phyloP scores from a whole-genome alignment of 2,113 vertebrate genomes.

The Thinocorus orbignyianus region DNA sequence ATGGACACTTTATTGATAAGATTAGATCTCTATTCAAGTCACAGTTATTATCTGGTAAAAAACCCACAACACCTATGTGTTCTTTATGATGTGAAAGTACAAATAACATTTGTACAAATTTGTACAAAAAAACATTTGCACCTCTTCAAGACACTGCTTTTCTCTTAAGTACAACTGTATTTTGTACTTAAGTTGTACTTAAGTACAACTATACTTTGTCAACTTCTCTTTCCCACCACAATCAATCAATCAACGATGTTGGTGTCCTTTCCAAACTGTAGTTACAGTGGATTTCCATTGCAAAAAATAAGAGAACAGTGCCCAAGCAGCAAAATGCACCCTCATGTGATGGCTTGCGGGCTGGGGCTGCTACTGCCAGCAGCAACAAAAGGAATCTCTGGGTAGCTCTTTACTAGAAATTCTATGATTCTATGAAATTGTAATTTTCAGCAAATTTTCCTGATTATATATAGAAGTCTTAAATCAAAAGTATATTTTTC shows the following conservation, averaged over 20 bases:
- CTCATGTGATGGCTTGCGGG: accelerated
- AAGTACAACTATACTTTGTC: background rate
- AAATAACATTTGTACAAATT: no score
- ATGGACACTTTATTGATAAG: background rate
- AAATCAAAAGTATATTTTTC: background rate
- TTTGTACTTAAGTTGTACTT: no score
- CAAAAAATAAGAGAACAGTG: background rate
- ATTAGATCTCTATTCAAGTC: background rate
- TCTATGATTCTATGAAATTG: background rate
- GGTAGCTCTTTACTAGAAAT: background rate
- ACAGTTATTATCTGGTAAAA: background rate
- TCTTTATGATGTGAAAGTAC: background rate
- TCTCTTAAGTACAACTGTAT: no score
- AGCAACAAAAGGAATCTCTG: background rate
- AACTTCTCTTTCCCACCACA: background rate
- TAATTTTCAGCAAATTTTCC: background rate
- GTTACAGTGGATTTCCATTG: background rate
- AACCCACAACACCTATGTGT: background rate
- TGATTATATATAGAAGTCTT: background rate
- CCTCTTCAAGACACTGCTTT: background rate
- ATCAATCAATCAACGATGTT: background rate
- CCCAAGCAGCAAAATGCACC: background rate
- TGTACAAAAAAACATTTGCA: no score
- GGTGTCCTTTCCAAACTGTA: background rate
- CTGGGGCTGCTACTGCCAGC: background rate